Evolutionary conservation across 1,140 invertebrate species (phyloP), one percentile per base, ranked within the genome.

Genomic region (Brachionus rotundiformis): DNA sequence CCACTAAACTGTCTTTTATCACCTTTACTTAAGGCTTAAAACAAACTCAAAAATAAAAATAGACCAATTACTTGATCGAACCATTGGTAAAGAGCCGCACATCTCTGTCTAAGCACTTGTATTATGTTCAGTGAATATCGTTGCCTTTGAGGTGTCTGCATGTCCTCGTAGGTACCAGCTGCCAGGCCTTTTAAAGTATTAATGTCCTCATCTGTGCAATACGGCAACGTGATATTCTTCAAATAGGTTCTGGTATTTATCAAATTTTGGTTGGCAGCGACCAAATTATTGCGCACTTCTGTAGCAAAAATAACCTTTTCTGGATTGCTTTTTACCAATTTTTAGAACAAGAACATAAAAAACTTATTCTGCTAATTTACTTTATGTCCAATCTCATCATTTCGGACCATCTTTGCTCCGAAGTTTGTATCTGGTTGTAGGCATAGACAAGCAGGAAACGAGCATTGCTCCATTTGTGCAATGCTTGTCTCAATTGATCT

Each of bases 401-500:
- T 63, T 79, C 76, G 23, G 76, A 23, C 76, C 76, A 79, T 79
- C 59, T 79, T 41, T 54, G 47, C 29, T 79, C 76, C 13, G 23
- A 36, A 31, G 23, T 29, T 59, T 79, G 76, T n/a, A 79, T 79
- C 31, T 79, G 76, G 25, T 79, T 79, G 8, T 79, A 79, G 13
- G 49, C 76, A 63, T 79, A 79, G n/a, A 79, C 76, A n/a, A 79
- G 47, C 47, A 79, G 41, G 59, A 79, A 79, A 25, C 76, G 19
- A 23, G 76, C 76, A 41, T 63, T 79, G 36, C 47, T 79, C 76
- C 76, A 79, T 79, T 79, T 79, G 29, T 79, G 76, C 36, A 79
- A 63, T 29, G 76, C 76, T 36, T 54, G 47, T 33, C 76, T 79
- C 59, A 79, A 63, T 63, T 79, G 76, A 19, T 79, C 76, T 31